phyloP scores from a whole-genome alignment of 2,113 vertebrate species.

The Cettia cetti region DNA sequence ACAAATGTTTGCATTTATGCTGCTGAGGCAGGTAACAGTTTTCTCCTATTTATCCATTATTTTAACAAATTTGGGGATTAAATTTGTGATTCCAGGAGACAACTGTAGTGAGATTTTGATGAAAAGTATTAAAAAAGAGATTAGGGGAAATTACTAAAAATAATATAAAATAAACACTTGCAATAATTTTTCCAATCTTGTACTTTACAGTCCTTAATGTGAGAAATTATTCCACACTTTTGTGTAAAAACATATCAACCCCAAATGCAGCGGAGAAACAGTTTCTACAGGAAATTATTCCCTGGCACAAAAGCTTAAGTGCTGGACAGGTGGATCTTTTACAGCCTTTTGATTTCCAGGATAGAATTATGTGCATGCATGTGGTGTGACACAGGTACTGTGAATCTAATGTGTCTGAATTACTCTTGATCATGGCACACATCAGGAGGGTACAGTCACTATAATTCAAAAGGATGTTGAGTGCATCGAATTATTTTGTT shows the following conservation, averaged over 20 bases:
- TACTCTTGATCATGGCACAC: background rate
- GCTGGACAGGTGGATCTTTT: background rate
- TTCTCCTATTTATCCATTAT: background rate
- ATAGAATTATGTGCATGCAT: background rate
- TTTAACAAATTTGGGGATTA: background rate
- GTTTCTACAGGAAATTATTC: background rate
- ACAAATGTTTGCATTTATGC: background rate
- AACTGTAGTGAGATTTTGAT: background rate
- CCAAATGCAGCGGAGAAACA: background rate
- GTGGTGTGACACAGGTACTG: background rate
- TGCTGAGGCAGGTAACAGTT: background rate
- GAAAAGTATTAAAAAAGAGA: background rate
- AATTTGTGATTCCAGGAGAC: background rate
- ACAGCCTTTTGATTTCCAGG: background rate
- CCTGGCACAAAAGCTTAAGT: background rate
- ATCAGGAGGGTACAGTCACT: background rate
- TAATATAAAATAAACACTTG: background rate
- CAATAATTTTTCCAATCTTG: background rate
- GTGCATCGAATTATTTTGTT: background rate
- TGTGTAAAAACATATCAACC: background rate
- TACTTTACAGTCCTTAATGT: background rate
- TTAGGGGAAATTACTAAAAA: background rate
- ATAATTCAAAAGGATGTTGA: background rate
- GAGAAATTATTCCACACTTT: background rate
- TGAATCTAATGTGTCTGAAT: background rate